Evolutionary conservation across 1,140 invertebrate species (phyloP).

Genomic region (Pseudachorutes palmiensis): DNA sequence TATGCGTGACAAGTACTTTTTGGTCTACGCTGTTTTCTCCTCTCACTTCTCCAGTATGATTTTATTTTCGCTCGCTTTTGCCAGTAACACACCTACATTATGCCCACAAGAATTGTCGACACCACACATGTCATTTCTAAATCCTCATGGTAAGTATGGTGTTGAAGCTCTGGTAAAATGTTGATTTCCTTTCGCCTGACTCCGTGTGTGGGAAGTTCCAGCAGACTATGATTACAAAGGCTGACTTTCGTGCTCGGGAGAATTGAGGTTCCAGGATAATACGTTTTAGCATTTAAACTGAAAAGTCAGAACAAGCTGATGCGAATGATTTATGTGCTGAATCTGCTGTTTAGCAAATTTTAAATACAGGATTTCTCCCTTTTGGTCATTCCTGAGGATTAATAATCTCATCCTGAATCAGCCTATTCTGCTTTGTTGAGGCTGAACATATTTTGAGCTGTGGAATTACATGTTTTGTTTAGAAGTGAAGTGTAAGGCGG

Average conservation of each 20-base stretch:
- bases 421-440: too few relatives aligned
- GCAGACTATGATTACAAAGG: too few relatives aligned
- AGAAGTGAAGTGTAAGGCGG: too few relatives aligned
- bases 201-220: too few relatives aligned
- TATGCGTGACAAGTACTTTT: not conserved
- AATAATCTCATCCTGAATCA: not conserved
- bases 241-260: too few relatives aligned
- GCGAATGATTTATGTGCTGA: not conserved
- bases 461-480: too few relatives aligned
- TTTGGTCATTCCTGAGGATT: not conserved
- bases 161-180: too few relatives aligned
- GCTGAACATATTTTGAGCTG: too few relatives aligned
- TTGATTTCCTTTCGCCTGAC: too few relatives aligned
- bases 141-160: too few relatives aligned
- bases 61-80: not conserved
- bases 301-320: not conserved
- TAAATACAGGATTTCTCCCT: not conserved
- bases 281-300: not conserved
- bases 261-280: too few relatives aligned
- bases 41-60: not conserved
- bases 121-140: not conserved
- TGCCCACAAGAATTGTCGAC: not conserved
- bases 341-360: not conserved
- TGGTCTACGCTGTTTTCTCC: not conserved
- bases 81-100: not conserved